These are phyloP conservation scores for Pseudomyrmex cubaensis DNA, from an alignment of 1,140 invertebrate genomes.

Conservation along the genomic window DNA sequence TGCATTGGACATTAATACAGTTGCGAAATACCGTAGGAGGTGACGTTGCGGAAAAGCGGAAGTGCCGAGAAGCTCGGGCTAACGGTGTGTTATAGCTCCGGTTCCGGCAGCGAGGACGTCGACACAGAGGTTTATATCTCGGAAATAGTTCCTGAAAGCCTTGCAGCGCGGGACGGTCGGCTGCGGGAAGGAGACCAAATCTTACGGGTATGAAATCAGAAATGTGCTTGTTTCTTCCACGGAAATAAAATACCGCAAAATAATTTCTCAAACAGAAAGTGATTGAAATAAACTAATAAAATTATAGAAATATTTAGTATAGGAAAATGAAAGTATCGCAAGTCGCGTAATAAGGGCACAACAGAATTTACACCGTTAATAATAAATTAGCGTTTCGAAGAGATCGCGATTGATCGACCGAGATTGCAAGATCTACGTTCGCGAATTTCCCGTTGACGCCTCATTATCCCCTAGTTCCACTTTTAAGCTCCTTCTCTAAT, in stretches of 20 bases:
- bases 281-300: not conserved
- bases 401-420: not conserved
- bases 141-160: constrained; percentile 89
- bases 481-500: constrained; percentile 56
- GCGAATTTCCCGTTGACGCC: constrained; percentile 41
- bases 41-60: constrained; percentile 87
- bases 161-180: constrained; percentile 89
- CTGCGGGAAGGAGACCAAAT: constrained; percentile 91
- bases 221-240: too few species aligned
- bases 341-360: not conserved
- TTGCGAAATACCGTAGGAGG: constrained; percentile 86
- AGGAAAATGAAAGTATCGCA: too few species aligned
- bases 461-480: constrained; percentile 14
- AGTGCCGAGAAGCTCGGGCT: constrained; percentile 89
- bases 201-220: constrained; percentile 84
- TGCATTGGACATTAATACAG: constrained; percentile 26
- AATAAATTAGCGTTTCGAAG: not conserved
- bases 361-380: too few species aligned
- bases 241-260: too few species aligned
- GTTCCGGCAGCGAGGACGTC: constrained; percentile 82
- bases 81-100: constrained; percentile 89
- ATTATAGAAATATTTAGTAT: not conserved
- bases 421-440: not conserved
- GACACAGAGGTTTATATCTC: constrained; percentile 89
- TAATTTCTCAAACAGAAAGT: too few species aligned